phyloP scores from a whole-genome alignment of 2,113 vertebrate species.

The Hypomesus transpacificus region DNA sequence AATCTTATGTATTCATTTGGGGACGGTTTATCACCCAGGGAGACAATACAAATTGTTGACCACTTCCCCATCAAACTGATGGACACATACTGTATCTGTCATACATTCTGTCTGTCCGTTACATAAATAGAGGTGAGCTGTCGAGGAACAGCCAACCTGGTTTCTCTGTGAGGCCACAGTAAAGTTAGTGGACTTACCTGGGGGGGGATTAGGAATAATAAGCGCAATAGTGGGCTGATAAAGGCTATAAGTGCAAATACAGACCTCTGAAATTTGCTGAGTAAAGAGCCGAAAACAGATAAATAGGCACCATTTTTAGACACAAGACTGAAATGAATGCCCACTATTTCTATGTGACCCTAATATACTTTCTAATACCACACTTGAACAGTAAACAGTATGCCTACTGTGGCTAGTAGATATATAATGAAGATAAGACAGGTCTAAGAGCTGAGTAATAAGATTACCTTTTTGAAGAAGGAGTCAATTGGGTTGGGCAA shows the following conservation, averaged over 20 bases:
- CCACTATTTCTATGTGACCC: too few species aligned
- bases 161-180: slow-evolving; percentile 33
- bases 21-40: slow-evolving; percentile 25
- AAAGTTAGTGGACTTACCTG: slow-evolving; percentile 65
- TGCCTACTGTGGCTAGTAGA: too few species aligned
- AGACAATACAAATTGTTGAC: slow-evolving; percentile 44
- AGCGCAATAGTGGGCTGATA: slow-evolving; percentile 59
- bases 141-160: slow-evolving; percentile 40
- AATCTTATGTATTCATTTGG: slow-evolving; percentile 38
- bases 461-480: slow-evolving; percentile 24
- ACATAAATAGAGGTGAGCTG: slow-evolving; percentile 50
- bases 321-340: too few species aligned
- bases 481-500: slow-evolving; percentile 13
- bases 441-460: not conserved
- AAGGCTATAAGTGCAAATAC: slow-evolving; percentile 33
- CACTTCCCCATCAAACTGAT: slow-evolving; percentile 29
- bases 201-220: slow-evolving; percentile 65
- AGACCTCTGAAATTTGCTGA: slow-evolving; percentile 25
- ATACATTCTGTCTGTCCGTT: slow-evolving; percentile 38
- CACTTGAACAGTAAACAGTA: too few species aligned
- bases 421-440: too few species aligned
- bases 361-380: too few species aligned
- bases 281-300: slow-evolving; percentile 29
- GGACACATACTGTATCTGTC: slow-evolving; percentile 39
- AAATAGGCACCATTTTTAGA: slow-evolving; percentile 29